Evolutionary conservation across 2,797 vertebrate genomes (phyloP).

Genomic region (Rhinophrynus dorsalis): DNA sequence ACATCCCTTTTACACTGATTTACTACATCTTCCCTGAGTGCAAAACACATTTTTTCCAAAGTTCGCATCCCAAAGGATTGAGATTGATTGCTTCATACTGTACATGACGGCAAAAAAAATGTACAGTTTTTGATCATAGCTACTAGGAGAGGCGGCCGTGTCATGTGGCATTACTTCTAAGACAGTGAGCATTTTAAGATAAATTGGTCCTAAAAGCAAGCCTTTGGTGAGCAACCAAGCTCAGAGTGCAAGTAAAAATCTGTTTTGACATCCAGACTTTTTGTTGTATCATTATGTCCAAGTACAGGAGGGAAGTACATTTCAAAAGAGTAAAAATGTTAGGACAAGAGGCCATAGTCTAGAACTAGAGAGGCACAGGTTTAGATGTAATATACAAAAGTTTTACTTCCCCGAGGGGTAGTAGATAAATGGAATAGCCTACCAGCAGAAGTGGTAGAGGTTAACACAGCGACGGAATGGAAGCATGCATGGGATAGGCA

Average conservation of each 20-base stretch:
- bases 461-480: too few species aligned
- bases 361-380: too few species aligned
- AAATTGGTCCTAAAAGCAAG: slow-evolving; percentile 52
- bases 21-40: slow-evolving; percentile 48
- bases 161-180: slow-evolving; percentile 59
- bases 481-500: too few species aligned
- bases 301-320: too few species aligned
- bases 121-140: slow-evolving; percentile 66
- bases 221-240: slow-evolving; percentile 45
- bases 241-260: slow-evolving; percentile 45
- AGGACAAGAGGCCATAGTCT: too few species aligned
- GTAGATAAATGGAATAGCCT: too few species aligned
- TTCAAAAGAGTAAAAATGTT: too few species aligned
- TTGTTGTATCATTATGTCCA: not conserved
- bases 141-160: slow-evolving; percentile 43
- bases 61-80: slow-evolving; percentile 51
- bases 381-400: too few species aligned
- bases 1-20: slow-evolving; percentile 56
- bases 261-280: slow-evolving; percentile 50
- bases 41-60: slow-evolving; percentile 50
- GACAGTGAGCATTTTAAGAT: slow-evolving; percentile 59
- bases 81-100: slow-evolving; percentile 66
- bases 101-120: slow-evolving; percentile 62
- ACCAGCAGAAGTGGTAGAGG: too few species aligned
- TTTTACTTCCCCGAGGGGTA: too few species aligned